These are phyloP conservation scores for Troides helena DNA, from an alignment of 2,888 invertebrate species.

Conservation along the genomic window DNA sequence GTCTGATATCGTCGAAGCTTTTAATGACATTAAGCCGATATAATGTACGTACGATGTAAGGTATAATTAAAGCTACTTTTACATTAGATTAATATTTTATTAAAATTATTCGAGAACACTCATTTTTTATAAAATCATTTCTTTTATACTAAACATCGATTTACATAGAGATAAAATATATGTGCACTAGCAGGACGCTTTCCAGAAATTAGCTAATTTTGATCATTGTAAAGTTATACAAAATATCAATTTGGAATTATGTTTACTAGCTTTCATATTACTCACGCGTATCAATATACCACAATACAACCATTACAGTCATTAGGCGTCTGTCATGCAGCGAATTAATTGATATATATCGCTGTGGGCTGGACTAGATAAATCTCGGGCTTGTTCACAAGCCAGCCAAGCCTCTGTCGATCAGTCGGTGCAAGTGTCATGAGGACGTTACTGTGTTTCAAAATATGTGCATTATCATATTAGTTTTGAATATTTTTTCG, in stretches of 20 bases:
- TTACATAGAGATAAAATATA: no score
- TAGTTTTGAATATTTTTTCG: slow-evolving; percentile 6
- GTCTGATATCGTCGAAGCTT: no score
- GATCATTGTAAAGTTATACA: background rate
- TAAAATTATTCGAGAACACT: no score
- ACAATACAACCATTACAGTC: slow-evolving; percentile 14
- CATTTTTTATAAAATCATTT: no score
- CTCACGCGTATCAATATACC: slow-evolving; percentile 26
- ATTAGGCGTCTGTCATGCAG: slow-evolving; percentile 50
- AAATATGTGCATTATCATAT: slow-evolving; percentile 17
- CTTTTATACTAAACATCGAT: no score
- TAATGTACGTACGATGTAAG: no score
- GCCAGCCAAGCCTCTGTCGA: slow-evolving; percentile 37
- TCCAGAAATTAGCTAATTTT: background rate
- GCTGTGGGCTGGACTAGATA: slow-evolving; percentile 40
- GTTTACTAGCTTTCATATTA: slow-evolving; percentile 4
- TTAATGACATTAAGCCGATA: no score
- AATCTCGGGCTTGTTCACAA: slow-evolving; percentile 55
- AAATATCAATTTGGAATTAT: slow-evolving; percentile 14
- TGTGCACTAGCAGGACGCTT: no score
- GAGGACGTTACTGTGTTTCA: slow-evolving; percentile 28
- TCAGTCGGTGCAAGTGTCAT: slow-evolving; percentile 30
- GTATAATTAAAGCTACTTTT: no score
- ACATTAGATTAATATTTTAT: no score
- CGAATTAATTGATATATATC: slow-evolving; percentile 70